Evolutionary conservation across 2,797 vertebrate species (phyloP).

Genomic region (Gymnoscopelus microlampas): DNA sequence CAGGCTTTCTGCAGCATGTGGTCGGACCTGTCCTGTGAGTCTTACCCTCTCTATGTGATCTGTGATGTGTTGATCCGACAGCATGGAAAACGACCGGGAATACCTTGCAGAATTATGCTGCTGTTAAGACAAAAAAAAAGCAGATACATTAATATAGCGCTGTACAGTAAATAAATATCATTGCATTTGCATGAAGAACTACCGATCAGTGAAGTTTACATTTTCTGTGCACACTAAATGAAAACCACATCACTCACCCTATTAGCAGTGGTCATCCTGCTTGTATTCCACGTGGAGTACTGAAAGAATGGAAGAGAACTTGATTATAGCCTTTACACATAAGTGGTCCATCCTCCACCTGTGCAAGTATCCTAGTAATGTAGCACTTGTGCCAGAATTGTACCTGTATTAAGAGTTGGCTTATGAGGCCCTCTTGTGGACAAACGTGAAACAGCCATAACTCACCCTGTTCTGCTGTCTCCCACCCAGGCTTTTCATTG

Average conservation of each 20-base stretch:
- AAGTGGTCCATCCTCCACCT: neutral
- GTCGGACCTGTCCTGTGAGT: neutral
- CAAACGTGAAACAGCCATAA: neutral
- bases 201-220: neutral
- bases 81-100: neutral
- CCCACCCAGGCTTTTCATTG: neutral
- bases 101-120: conserved; percentile 44
- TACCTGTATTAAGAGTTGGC: neutral
- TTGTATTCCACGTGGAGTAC: conserved; percentile 16
- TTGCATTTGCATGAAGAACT: neutral
- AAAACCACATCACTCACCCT: conserved; percentile 37
- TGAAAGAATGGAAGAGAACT: conserved; percentile 23
- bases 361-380: neutral
- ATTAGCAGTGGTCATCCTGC: neutral
- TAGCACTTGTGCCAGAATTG: too few relatives aligned
- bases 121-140: conserved; percentile 5
- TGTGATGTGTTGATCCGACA: conserved; percentile 16
- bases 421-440: conserved; percentile 29
- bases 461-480: conserved; percentile 31
- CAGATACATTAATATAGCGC: neutral
- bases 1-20: too few relatives aligned
- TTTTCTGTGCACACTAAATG: neutral
- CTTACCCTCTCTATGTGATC: conserved; percentile 64
- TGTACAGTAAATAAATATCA: neutral
- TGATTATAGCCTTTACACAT: neutral